A percentile compares a stretch with the other conserved stretches of the same genome.
phyloP scores from a whole-genome alignment of 2,888 invertebrate genomes.

The Tipula lateralis region DNA sequence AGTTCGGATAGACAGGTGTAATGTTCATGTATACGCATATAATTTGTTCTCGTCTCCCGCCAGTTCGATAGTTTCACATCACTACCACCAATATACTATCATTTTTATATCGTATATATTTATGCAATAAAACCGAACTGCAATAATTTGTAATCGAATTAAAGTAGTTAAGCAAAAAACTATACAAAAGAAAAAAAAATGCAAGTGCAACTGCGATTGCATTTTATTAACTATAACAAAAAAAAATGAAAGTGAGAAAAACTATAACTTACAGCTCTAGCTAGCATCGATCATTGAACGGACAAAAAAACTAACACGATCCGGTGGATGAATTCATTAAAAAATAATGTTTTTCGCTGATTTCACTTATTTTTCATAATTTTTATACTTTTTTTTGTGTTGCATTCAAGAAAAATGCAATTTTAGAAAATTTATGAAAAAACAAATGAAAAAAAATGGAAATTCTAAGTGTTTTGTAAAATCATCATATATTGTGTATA shows the following conservation, averaged over 20 bases:
- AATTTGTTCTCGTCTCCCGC: background rate
- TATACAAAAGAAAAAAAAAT: background rate
- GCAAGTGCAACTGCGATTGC: slow-evolving; percentile 2
- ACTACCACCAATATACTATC: background rate
- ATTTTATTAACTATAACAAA: background rate
- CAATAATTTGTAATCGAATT: background rate
- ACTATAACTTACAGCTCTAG: background rate
- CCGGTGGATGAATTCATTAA: slow-evolving; percentile 25
- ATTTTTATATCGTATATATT: too few species aligned
- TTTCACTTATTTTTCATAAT: slow-evolving; percentile 25
- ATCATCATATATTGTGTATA: background rate
- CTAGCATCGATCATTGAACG: slow-evolving; percentile 20
- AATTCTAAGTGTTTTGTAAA: background rate
- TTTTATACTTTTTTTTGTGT: background rate
- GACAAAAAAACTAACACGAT: slow-evolving; percentile 27
- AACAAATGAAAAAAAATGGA: background rate
- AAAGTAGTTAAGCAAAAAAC: background rate
- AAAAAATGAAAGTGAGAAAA: slow-evolving; percentile 29
- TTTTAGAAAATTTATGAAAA: slow-evolving; percentile 3
- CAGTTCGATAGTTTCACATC: background rate
- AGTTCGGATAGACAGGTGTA: slow-evolving; percentile 27
- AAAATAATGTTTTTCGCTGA: slow-evolving; percentile 25
- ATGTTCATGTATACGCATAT: background rate
- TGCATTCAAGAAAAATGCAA: slow-evolving; percentile 11
- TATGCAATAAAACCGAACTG: background rate